These are phyloP conservation scores for Arctopsyche grandis DNA, from an alignment of 1,140 invertebrate species.

Conservation along the genomic window DNA sequence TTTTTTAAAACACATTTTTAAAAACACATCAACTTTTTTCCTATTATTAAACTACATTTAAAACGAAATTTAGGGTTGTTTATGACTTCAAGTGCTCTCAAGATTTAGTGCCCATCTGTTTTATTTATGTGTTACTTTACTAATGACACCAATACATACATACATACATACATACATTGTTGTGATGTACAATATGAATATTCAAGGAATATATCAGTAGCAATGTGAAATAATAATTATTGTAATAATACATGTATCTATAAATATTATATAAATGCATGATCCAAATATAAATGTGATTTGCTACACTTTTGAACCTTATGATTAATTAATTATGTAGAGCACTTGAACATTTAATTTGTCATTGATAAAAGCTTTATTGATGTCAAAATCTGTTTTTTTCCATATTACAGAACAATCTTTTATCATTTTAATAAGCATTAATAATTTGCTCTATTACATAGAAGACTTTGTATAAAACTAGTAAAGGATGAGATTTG, in stretches of 20 bases:
- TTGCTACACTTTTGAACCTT: background rate
- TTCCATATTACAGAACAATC: conserved; percentile 7
- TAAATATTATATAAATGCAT: background rate
- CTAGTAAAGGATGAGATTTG: conserved; percentile 10
- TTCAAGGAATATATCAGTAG: background rate
- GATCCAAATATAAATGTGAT: background rate
- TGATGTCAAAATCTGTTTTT: conserved; percentile 17
- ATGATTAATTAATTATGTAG: background rate
- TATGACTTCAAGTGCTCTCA: conserved; percentile 21
- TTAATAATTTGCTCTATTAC: conserved; percentile 23
- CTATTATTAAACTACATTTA: conserved; percentile 29
- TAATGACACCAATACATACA: background rate
- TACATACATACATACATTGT: background rate
- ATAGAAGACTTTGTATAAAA: conserved; percentile 8
- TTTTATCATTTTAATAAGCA: conserved; percentile 18
- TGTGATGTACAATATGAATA: background rate
- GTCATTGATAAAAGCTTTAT: conserved; percentile 4
- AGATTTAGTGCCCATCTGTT: background rate
- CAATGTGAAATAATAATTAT: background rate
- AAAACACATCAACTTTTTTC: conserved; percentile 23
- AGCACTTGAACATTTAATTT: conserved; percentile 25
- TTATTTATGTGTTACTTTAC: background rate
- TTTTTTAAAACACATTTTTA: conserved; percentile 10
- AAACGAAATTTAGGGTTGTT: conserved; percentile 15
- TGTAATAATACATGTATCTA: background rate